phyloP scores from a whole-genome alignment of 2,888 invertebrate genomes.

The Polydesmus complanatus region DNA sequence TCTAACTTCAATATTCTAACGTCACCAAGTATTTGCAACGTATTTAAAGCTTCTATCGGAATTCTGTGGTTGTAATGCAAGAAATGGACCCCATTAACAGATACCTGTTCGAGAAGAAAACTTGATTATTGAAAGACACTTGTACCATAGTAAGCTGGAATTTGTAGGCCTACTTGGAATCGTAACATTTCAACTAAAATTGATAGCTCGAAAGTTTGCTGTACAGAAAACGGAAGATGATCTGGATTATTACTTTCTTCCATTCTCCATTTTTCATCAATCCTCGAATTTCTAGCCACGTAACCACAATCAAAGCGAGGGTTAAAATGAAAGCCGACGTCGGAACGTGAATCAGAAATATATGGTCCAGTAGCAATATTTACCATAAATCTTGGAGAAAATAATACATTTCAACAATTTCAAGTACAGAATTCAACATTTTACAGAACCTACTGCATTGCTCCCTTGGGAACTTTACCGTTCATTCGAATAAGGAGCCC shows the following conservation, averaged over 20 bases:
- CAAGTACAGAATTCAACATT: too few species aligned
- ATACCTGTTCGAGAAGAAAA: conserved; percentile 35
- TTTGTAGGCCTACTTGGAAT: not conserved
- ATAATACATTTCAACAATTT: not conserved
- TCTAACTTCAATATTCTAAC: conserved; percentile 33
- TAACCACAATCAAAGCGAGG: conserved; percentile 62
- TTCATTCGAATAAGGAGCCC: conserved; percentile 11
- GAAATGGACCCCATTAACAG: conserved; percentile 58
- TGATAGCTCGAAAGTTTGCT: conserved; percentile 42
- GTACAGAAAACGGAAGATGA: conserved; percentile 38
- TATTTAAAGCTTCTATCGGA: conserved; percentile 42
- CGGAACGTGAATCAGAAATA: conserved; percentile 25
- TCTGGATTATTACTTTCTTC: conserved; percentile 50
- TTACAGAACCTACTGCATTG: conserved; percentile 1
- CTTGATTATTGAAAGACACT: not conserved
- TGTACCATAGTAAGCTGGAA: not conserved
- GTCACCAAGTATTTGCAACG: conserved; percentile 48
- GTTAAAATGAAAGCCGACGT: conserved; percentile 65
- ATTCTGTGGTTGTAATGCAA: conserved; percentile 53
- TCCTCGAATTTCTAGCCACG: conserved; percentile 57
- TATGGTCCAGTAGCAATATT: not conserved
- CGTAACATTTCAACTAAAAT: conserved; percentile 39
- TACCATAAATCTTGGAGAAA: not conserved
- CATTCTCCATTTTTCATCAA: conserved; percentile 53
- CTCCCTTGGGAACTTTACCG: conserved; percentile 6